A percentile compares a stretch with the other conserved stretches of the same genome.
phyloP scores from a whole-genome alignment of 2,888 invertebrate species.

The Pristionchus arcanus region DNA sequence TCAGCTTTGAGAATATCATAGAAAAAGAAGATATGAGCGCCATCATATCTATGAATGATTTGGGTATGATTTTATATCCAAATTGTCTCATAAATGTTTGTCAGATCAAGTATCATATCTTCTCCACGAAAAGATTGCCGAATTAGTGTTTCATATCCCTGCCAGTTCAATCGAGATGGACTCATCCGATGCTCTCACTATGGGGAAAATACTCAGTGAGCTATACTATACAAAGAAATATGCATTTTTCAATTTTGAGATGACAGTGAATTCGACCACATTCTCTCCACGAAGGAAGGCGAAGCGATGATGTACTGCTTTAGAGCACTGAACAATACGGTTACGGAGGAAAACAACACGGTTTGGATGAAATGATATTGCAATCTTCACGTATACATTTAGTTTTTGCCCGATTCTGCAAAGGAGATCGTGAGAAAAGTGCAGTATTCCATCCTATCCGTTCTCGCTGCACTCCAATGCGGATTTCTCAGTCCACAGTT shows the following conservation, averaged over 20 bases:
- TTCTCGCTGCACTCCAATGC: constrained; percentile 1
- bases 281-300: neutral
- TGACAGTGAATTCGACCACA: constrained; percentile 12
- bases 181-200: neutral
- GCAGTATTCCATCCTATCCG: neutral
- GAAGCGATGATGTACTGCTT: constrained; percentile 44
- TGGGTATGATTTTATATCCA: neutral
- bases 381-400: neutral
- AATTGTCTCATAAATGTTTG: neutral
- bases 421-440: neutral
- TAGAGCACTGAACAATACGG: neutral
- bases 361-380: neutral
- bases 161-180: constrained; percentile 41
- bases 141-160: neutral
- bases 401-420: constrained; percentile 27
- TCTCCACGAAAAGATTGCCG: constrained; percentile 30
- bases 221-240: neutral
- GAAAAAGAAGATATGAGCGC: constrained; percentile 36
- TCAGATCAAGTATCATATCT: neutral
- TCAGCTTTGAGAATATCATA: neutral
- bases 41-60: neutral
- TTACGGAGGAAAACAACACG: neutral
- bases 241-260: neutral
- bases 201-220: constrained; percentile 25
- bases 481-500: constrained; percentile 9